Base-by-base conservation (phyloP, 1,140 invertebrate species). In the Hycleus cichorii region DNA sequence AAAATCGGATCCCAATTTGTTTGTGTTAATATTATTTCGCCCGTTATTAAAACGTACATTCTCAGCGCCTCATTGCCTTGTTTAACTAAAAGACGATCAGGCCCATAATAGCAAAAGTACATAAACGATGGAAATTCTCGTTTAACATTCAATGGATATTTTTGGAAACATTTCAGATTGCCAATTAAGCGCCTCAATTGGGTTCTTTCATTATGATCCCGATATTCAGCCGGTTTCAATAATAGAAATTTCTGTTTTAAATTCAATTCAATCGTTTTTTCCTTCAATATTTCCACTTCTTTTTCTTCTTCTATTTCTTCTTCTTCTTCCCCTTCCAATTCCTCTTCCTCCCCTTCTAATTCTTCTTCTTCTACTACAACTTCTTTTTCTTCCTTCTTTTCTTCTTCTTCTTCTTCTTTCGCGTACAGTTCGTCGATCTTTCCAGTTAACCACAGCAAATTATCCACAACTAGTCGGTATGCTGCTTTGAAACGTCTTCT, bases 31-130 rank as follows among this genome's bases (percentile, higher is more conserved):
- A 64, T 64, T 2, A 81, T 74, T 59, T 81, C 77, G 12, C 83
- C 83, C 2, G 67, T 76, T 1, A 83, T 62, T n/a, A 85, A 76
- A 63, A 80, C 83, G 68, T 83, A 84, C 49, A 84, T 60, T 8
- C 76, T 76, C 42, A 74, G 68, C 0, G 82, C 76, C n/a, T 75
- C 72, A 24, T 80, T 80, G 52, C 76, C 75, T 62, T 84, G 79
- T 8, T 77, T 77, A 2, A 83, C 78, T 8, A 85, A 78, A 0
- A 75, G 69, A 1, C 81, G 75, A 1, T 72, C 75, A 0, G 78
- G 73, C 1, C 75, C 72, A 42, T 80, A 79, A 61, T 80, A 84
- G 40, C 76, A 76, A 69, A 83, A 84, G 51, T 75, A 73, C 9
- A 78, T 79, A 0, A 78, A 76, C 0, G 71, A 73, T 3, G 80